Conservation (phyloP, 2,888 invertebrate genomes). For the Panopea generosa region DNA sequence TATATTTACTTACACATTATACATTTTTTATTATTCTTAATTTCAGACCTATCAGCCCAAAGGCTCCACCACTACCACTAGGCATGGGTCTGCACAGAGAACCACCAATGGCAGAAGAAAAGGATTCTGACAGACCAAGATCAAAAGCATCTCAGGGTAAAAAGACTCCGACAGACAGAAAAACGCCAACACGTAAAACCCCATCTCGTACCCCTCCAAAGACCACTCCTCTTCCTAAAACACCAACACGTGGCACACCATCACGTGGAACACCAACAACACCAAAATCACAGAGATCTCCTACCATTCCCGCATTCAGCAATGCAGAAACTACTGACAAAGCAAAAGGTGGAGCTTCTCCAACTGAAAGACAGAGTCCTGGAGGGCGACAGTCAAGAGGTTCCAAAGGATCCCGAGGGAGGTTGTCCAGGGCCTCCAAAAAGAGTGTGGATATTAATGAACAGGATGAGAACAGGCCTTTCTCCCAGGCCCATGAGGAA, state of each 20-base stretch:
- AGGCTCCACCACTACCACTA: slow-evolving; percentile 82
- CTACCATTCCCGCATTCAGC: slow-evolving; percentile 45
- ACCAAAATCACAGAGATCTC: slow-evolving; percentile 43
- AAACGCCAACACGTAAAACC: slow-evolving; percentile 50
- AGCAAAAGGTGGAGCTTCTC: neutral
- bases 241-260: no score
- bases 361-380: slow-evolving; percentile 33
- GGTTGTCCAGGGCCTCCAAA: slow-evolving; percentile 42
- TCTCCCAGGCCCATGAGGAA: slow-evolving; percentile 66
- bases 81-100: slow-evolving; percentile 73
- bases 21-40: neutral
- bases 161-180: slow-evolving; percentile 8
- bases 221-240: slow-evolving; percentile 28
- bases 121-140: slow-evolving; percentile 18
- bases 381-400: slow-evolving; percentile 47
- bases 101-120: slow-evolving; percentile 61
- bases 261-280: slow-evolving; percentile 35
- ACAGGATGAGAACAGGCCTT: slow-evolving; percentile 50
- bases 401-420: slow-evolving; percentile 57
- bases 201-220: slow-evolving; percentile 44
- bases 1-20: no score
- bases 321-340: slow-evolving; percentile 2
- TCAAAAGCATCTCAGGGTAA: slow-evolving; percentile 29
- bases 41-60: slow-evolving; percentile 79
- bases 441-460: slow-evolving; percentile 47